These are phyloP conservation scores for Corvus hawaiiensis DNA, from an alignment of 2,113 vertebrate genomes.

Conservation along the genomic window DNA sequence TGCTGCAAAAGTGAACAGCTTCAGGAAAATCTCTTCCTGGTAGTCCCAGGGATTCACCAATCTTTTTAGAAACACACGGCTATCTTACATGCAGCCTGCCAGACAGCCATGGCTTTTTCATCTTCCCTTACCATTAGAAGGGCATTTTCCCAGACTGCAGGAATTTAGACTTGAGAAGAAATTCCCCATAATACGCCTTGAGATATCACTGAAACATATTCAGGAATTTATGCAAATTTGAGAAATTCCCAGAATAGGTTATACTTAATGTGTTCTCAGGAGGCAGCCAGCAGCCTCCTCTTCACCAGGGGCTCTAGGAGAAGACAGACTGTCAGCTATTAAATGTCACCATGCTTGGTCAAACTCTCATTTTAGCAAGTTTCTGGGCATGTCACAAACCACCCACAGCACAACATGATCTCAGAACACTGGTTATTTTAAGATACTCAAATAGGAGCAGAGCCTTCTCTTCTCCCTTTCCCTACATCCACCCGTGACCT, in stretches of 20 bases:
- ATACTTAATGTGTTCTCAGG: not conserved
- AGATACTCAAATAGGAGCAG: not conserved
- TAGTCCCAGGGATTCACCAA: not conserved
- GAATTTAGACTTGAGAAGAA: not conserved
- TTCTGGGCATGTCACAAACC: not conserved
- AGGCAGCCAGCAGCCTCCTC: conserved; percentile 28
- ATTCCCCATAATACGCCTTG: not conserved
- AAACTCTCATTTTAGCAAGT: not conserved
- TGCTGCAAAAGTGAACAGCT: not conserved
- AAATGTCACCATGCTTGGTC: not conserved
- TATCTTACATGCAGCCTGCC: not conserved
- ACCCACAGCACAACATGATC: not conserved
- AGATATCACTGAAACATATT: not conserved
- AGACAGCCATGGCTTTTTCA: not conserved
- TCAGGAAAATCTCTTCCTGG: not conserved
- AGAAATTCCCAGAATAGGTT: conserved; percentile 10
- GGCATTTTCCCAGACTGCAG: not conserved
- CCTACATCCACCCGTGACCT: not conserved
- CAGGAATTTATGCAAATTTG: not conserved
- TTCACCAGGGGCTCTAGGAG: not conserved
- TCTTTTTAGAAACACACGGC: not conserved
- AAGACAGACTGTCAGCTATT: not conserved
- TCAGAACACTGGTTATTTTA: not conserved
- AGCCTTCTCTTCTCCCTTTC: not conserved
- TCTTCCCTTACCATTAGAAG: not conserved